Conservation (phyloP, 2,797 vertebrate genomes). For the Gallinago solitaria region DNA sequence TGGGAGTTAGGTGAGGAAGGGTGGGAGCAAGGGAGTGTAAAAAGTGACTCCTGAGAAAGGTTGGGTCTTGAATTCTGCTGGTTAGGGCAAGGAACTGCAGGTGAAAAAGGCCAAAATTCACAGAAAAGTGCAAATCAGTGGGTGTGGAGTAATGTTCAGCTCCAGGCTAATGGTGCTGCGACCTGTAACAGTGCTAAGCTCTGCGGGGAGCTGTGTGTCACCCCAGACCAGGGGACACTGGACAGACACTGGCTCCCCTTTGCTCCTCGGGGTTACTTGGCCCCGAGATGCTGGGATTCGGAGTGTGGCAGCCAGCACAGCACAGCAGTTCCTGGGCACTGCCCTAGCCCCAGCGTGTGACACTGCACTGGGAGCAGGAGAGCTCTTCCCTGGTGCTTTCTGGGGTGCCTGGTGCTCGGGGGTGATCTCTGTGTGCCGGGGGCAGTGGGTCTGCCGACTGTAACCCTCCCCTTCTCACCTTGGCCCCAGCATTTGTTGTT, state of each 20-base stretch:
- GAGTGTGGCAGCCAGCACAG: neutral
- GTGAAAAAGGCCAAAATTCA: neutral
- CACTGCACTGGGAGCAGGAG: neutral
- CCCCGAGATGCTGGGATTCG: fast-evolving
- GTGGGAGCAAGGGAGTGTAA: neutral
- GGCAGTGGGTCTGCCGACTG: neutral
- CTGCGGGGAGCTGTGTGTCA: neutral
- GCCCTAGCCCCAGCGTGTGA: fast-evolving
- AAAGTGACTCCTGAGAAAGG: neutral
- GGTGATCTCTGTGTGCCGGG: neutral
- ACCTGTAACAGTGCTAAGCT: neutral
- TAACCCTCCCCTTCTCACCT: neutral
- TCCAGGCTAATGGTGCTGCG: neutral
- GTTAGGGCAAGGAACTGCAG: neutral
- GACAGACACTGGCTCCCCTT: neutral
- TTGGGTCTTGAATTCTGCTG: neutral
- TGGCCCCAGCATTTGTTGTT: conserved; percentile 87
- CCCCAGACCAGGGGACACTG: neutral
- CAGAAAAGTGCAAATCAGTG: neutral
- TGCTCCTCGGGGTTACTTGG: neutral
- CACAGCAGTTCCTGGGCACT: neutral
- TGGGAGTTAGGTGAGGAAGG: neutral
- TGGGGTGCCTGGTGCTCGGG: neutral
- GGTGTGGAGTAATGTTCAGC: neutral
- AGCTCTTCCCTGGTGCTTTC: neutral